Evolutionary conservation across 2,888 invertebrate genomes (phyloP).

Genomic region (Argyresthia albistria): DNA sequence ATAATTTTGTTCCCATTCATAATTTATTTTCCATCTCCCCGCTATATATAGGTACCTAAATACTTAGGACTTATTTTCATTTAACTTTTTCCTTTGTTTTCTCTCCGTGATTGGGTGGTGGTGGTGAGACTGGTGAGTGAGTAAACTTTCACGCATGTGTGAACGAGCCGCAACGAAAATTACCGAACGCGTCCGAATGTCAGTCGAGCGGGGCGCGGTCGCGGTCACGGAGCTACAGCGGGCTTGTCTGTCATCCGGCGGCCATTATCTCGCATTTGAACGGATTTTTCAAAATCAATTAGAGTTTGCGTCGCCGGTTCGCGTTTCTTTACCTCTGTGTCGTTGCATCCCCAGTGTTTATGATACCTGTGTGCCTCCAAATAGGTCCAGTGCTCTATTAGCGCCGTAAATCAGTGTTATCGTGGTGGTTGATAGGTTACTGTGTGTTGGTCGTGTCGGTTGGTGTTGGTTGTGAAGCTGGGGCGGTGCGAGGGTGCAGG

Average conservation of each 20-base stretch:
- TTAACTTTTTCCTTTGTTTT: neutral
- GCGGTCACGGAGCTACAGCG: constrained; percentile 64
- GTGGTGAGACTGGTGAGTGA: constrained; percentile 41
- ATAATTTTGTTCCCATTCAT: neutral
- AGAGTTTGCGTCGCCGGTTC: constrained; percentile 50
- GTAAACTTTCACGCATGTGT: constrained; percentile 60
- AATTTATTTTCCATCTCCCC: neutral
- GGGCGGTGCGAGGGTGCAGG: constrained; percentile 56
- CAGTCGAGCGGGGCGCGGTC: constrained; percentile 75
- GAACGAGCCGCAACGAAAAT: constrained; percentile 62
- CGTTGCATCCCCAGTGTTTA: too few species aligned
- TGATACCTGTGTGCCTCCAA: neutral
- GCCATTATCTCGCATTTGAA: constrained; percentile 75
- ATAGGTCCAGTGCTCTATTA: neutral
- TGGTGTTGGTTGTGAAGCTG: constrained; percentile 47
- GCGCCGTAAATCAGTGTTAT: constrained; percentile 33
- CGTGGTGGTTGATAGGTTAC: constrained; percentile 61
- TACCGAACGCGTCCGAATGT: constrained; percentile 64
- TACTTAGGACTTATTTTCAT: neutral
- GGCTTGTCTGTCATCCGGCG: constrained; percentile 73
- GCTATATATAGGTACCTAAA: too few species aligned
- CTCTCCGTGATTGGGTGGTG: neutral
- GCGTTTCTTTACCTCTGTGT: constrained; percentile 17
- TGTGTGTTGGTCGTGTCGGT: constrained; percentile 43
- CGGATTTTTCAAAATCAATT: constrained; percentile 66